phyloP scores from a whole-genome alignment of 1,140 invertebrate genomes.

The Drosophila lowei region DNA sequence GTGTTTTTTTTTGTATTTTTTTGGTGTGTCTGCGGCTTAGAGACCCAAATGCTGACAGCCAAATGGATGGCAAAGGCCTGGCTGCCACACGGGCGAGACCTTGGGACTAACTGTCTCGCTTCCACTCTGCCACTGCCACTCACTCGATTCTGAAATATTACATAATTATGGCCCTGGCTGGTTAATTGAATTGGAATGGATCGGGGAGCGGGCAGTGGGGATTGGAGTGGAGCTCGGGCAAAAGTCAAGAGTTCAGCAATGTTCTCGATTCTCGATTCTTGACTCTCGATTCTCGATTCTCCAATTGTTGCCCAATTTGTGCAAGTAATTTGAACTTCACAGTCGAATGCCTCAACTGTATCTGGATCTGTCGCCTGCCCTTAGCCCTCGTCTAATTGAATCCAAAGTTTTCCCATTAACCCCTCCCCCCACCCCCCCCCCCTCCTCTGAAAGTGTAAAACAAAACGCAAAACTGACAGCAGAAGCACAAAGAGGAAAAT shows the following conservation, averaged over 20 bases:
- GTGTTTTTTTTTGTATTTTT: too few species aligned
- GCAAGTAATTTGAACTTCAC: conserved; percentile 43
- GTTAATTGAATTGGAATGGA: conserved; percentile 70
- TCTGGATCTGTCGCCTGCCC: conserved; percentile 29
- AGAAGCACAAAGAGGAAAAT: conserved; percentile 43
- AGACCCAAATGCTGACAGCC: conserved; percentile 66
- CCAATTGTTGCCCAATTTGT: conserved; percentile 48
- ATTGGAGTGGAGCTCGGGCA: conserved; percentile 1
- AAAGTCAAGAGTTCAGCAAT: conserved; percentile 47
- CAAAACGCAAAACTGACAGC: conserved; percentile 51
- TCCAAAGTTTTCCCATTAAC: conserved; percentile 54
- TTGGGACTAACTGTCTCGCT: conserved; percentile 49
- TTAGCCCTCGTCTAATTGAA: conserved; percentile 54
- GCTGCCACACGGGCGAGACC: conserved; percentile 33
- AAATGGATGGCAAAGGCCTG: conserved; percentile 55
- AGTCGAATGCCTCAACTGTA: conserved; percentile 34
- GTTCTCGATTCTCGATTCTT: conserved; percentile 18
- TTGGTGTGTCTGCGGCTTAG: conserved; percentile 26
- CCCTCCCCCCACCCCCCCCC: conserved; percentile 11
- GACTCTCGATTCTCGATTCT: conserved; percentile 9
- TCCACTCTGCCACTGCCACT: conserved; percentile 26
- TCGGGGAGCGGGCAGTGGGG: conserved; percentile 26
- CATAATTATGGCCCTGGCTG: conserved; percentile 71
- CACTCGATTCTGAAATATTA: conserved; percentile 65
- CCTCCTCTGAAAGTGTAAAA: conserved; percentile 24